These are phyloP conservation scores for Brachionus koreanus DNA, from an alignment of 1,140 invertebrate genomes.

Conservation along the genomic window DNA sequence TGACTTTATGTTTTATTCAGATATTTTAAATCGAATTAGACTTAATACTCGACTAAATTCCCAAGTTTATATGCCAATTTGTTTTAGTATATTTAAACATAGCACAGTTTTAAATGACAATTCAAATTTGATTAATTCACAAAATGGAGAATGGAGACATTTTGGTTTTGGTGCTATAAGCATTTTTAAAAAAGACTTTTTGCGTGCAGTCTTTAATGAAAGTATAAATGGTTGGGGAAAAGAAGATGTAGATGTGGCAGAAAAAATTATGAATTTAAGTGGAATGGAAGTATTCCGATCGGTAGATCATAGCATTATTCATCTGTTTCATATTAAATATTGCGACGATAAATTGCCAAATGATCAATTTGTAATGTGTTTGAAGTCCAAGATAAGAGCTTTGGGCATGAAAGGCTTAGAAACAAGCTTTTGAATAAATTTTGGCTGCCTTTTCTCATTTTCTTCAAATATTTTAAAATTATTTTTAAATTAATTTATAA, in stretches of 20 bases:
- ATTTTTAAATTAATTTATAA: too few relatives aligned
- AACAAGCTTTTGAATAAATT: too few relatives aligned
- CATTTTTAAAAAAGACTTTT: slow-evolving; percentile 71
- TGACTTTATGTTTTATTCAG: slow-evolving; percentile 58
- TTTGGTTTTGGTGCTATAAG: background rate
- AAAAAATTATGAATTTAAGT: slow-evolving; percentile 69
- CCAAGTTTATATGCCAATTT: background rate
- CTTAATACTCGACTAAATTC: background rate
- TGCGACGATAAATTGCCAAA: background rate
- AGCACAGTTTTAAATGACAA: background rate
- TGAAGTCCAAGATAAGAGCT: background rate
- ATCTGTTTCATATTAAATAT: background rate
- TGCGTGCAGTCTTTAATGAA: slow-evolving; percentile 94
- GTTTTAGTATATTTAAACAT: background rate
- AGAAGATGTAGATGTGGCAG: slow-evolving; percentile 68
- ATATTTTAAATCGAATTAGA: slow-evolving; percentile 61
- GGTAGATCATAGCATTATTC: background rate
- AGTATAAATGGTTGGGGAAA: slow-evolving; percentile 70
- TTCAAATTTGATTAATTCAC: background rate
- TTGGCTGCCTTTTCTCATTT: too few relatives aligned
- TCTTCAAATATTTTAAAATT: too few relatives aligned
- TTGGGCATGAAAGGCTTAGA: background rate
- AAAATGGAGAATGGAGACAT: background rate
- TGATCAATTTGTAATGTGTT: background rate
- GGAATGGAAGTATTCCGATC: background rate